Conservation (phyloP, 2,113 vertebrate genomes). For the Bos taurus region ARS-UCD2.0 NC_037351.1:47432501-47433000, state of each 20-base stretch:
- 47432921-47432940: not conserved
- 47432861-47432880: not conserved
- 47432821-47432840: not conserved
- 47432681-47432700: not conserved
- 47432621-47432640: not conserved
- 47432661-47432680: not conserved
- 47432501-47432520: not conserved
- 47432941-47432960: not conserved
- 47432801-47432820: not conserved
- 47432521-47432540: not conserved
- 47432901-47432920: not conserved
- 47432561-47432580: not conserved
- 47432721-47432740: not conserved
- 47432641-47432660: not conserved
- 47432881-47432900: rapidly evolving
- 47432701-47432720: not conserved
- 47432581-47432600: not conserved
- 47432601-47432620: not conserved
- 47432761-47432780: not conserved
- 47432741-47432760: not conserved
- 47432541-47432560: not conserved
- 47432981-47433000: not conserved
- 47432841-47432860: not conserved
- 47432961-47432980: not conserved
- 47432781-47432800: not conserved